Conservation (phyloP, 2,113 vertebrate genomes). For the Brienomyrus brachyistius region DNA sequence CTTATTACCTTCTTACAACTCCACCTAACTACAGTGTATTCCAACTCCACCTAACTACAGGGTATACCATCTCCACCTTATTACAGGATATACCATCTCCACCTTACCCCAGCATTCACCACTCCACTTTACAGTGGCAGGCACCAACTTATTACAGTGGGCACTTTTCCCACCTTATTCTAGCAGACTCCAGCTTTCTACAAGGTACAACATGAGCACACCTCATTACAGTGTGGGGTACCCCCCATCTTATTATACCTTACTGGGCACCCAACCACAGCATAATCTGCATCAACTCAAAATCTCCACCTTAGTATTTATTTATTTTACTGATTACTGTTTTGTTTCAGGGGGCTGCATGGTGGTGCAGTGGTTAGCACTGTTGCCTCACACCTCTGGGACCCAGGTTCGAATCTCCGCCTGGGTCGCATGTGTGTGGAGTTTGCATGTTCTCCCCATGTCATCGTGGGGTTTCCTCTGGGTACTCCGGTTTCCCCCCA, state of each 20-base stretch:
- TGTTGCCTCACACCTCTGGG: too few species aligned
- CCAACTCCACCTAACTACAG: slow-evolving; percentile 22
- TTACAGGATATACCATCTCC: background rate
- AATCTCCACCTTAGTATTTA: background rate
- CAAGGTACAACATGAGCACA: background rate
- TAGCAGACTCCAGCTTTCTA: background rate
- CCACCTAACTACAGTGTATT: background rate
- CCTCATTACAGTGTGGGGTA: background rate
- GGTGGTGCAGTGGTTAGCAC: too few species aligned
- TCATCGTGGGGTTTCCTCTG: too few species aligned
- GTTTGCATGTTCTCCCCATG: too few species aligned
- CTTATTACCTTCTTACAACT: background rate
- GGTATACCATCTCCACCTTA: background rate
- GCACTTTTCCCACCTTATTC: background rate
- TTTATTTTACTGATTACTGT: background rate
- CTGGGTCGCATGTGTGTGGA: too few species aligned
- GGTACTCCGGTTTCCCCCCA: too few species aligned
- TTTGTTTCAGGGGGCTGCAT: too few species aligned
- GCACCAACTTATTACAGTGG: background rate
- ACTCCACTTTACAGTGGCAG: background rate
- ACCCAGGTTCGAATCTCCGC: too few species aligned
- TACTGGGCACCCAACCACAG: background rate
- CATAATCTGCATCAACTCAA: slow-evolving; percentile 25
- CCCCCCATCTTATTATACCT: background rate
- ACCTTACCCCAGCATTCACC: background rate